Evolutionary conservation across 2,113 vertebrate species (phyloP), one percentile per base, ranked within the genome.

Genomic region (Sander vitreus): DNA sequence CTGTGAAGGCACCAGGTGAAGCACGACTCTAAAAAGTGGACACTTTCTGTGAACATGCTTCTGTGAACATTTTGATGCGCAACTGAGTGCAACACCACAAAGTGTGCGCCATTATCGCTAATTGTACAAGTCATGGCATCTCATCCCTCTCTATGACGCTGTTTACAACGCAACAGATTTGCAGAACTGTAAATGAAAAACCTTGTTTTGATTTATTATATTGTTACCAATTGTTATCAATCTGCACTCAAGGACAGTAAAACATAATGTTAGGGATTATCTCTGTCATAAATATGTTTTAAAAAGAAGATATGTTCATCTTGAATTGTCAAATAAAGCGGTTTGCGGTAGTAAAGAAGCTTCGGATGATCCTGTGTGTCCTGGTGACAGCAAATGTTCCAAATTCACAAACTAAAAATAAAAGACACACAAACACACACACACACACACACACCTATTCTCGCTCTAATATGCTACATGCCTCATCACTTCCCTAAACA

Each of bases 381-480:
- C 71, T 54, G 66, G 16, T 76, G 71, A 69, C 16, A 54, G 51
- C n/a, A 43, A 76, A 59, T 30, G 63, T 19, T 76, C 76, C 73
- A 78, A 60, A 89, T 70, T 45, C 45, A 51, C 74, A 53, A 80
- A 83, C 78, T 88, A 74, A 85, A 89, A 86, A 80, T 85, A 76
- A 84, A 73, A 78, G 45, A 64, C 21, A 65, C 25, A 39, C 47
- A 45, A 19, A 16, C 39, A 55, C 25, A 58, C 59, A 63, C 47
- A 57, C 55, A 33, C 71, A 64, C 70, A 64, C 43, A 78, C 63
- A 68, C 75, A 73, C 47, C 33, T 33, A 33, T 33, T 33, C 33
- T 33, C 33, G 6, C 6, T 6, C 6, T 33, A 33, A 33, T 33
- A 6, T 33, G 33, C 33, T 33, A 33, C 33, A 33, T 33, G 33